These are phyloP conservation scores for Lampris megalopsis DNA, from an alignment of 2,113 vertebrate species.

Conservation along the genomic window DNA sequence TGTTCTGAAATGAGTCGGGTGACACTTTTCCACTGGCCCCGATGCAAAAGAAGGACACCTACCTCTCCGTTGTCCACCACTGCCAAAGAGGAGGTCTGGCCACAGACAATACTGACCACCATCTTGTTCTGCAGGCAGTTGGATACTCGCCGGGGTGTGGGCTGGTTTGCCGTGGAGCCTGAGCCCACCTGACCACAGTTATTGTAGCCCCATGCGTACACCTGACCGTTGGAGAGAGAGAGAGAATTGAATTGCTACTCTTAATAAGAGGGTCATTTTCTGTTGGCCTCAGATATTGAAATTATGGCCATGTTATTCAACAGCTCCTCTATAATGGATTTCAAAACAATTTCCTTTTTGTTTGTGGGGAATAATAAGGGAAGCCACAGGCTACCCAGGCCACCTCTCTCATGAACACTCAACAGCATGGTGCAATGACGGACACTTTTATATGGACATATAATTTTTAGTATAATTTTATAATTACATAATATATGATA, in stretches of 20 bases:
- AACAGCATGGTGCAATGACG: too few relatives aligned
- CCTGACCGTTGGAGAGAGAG: conserved; percentile 73
- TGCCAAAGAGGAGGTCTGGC: conserved; percentile 95
- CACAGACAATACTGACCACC: conserved; percentile 89
- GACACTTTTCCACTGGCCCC: not conserved
- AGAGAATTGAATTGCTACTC: not conserved
- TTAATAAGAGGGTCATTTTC: not conserved
- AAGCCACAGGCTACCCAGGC: too few relatives aligned
- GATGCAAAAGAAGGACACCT: conserved; percentile 32
- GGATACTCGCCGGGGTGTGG: conserved; percentile 91
- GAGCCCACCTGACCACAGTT: conserved; percentile 98
- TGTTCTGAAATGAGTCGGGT: not conserved
- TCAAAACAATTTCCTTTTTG: too few relatives aligned
- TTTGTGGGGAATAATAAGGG: too few relatives aligned
- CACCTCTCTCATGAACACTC: too few relatives aligned
- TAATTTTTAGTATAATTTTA: too few relatives aligned
- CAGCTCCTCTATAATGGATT: too few relatives aligned
- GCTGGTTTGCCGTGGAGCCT: conserved; percentile 95
- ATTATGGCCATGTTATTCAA: too few relatives aligned
- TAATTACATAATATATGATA: too few relatives aligned
- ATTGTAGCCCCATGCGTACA: conserved; percentile 97
- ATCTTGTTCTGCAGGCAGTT: conserved; percentile 90
- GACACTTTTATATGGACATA: too few relatives aligned
- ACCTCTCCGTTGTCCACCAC: conserved; percentile 95
- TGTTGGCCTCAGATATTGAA: too few relatives aligned